phyloP scores from a whole-genome alignment of 2,113 vertebrate species.

The Sylvilagus bachmani region DNA sequence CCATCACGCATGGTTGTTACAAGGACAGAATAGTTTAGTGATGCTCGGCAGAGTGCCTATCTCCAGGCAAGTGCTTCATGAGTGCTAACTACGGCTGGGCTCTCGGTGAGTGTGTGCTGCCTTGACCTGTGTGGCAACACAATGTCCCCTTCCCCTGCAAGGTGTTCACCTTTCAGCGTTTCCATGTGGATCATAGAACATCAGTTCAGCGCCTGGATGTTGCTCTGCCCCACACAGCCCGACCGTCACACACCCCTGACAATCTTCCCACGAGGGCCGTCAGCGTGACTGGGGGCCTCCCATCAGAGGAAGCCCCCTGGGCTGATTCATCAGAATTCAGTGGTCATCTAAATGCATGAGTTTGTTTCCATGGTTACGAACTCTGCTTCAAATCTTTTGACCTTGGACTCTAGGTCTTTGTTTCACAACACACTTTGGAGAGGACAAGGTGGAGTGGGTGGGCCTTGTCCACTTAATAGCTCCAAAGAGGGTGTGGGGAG shows the following conservation, averaged over 20 bases:
- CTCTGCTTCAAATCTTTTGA: neutral
- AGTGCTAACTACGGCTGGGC: no score
- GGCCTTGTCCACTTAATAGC: neutral
- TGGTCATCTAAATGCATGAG: neutral
- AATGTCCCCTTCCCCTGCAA: neutral
- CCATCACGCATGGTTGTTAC: neutral
- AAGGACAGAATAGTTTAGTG: neutral
- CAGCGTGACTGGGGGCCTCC: no score
- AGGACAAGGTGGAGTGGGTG: rapidly evolving
- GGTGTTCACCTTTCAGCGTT: neutral
- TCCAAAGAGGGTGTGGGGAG: neutral
- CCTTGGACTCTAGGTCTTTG: neutral
- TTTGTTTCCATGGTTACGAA: neutral
- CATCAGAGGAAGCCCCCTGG: neutral
- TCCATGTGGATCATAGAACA: neutral
- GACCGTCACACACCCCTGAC: rapidly evolving
- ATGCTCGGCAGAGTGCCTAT: rapidly evolving
- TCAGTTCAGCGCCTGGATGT: neutral
- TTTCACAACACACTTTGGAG: neutral
- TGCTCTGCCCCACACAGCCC: neutral
- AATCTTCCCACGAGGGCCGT: neutral
- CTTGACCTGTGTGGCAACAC: neutral
- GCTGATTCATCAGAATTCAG: neutral
- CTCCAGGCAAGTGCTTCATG: rapidly evolving
- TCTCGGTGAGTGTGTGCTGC: neutral